phyloP scores from a whole-genome alignment of 2,888 invertebrate genomes.

The Noctua janthina region DNA sequence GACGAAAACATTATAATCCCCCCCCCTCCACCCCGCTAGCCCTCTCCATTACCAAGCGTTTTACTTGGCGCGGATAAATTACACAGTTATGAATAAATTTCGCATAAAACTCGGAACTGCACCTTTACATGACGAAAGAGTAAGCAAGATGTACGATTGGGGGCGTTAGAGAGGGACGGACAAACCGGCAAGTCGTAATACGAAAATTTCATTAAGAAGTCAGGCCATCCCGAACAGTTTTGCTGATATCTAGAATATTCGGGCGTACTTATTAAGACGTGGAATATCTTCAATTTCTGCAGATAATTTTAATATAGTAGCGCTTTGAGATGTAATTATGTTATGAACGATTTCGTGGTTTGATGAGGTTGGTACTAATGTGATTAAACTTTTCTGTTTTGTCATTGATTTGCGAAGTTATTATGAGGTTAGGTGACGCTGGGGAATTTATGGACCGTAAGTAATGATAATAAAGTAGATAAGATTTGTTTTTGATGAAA shows the following conservation, averaged over 20 bases:
- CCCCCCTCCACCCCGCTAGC: slow-evolving; percentile 78
- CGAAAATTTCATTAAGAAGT: slow-evolving; percentile 90
- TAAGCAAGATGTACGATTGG: slow-evolving; percentile 69
- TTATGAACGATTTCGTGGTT: slow-evolving; percentile 51
- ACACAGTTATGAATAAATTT: slow-evolving; percentile 91
- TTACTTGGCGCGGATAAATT: slow-evolving; percentile 89
- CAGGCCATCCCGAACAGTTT: slow-evolving; percentile 85
- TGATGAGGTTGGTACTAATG: slow-evolving; percentile 48
- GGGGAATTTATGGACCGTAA: slow-evolving; percentile 26
- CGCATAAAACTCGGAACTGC: slow-evolving; percentile 90
- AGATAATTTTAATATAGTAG: slow-evolving; percentile 84
- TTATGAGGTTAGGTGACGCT: slow-evolving; percentile 30
- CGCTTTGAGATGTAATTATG: slow-evolving; percentile 57
- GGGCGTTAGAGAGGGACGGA: slow-evolving; percentile 73
- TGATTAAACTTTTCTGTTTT: slow-evolving; percentile 54
- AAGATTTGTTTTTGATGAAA: slow-evolving; percentile 1
- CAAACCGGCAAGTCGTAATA: slow-evolving; percentile 84
- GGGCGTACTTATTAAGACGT: slow-evolving; percentile 85
- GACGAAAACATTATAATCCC: slow-evolving; percentile 79
- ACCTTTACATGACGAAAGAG: slow-evolving; percentile 86
- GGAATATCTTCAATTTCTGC: slow-evolving; percentile 83
- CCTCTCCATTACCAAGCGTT: slow-evolving; percentile 84
- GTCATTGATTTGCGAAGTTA: slow-evolving; percentile 44
- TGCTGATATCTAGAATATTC: slow-evolving; percentile 89
- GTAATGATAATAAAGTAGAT: slow-evolving; percentile 26